Conservation (phyloP, 1,140 invertebrate genomes). For the Musca vetustissima region DNA sequence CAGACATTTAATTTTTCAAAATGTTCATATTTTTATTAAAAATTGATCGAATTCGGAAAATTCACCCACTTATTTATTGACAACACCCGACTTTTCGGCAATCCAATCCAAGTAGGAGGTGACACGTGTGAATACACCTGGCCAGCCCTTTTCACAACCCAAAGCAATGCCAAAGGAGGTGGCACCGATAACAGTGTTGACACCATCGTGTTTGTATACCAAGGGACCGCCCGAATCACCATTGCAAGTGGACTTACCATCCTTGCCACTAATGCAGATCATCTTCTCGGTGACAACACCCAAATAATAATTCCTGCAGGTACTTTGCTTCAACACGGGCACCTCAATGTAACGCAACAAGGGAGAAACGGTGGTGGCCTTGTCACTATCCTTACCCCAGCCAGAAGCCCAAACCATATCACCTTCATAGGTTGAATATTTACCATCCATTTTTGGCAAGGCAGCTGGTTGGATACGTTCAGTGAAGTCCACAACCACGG, state of each 20-base stretch:
- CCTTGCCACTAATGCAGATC: constrained; percentile 46
- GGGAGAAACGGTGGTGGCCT: constrained; percentile 28
- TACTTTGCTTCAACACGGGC: constrained; percentile 34
- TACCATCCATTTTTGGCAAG: constrained; percentile 42
- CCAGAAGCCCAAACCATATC: constrained; percentile 49
- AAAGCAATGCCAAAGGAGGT: constrained; percentile 59
- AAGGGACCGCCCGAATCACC: constrained; percentile 62
- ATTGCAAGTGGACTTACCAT: constrained; percentile 44
- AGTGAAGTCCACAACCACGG: constrained; percentile 41
- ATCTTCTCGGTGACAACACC: constrained; percentile 32
- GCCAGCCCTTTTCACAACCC: constrained; percentile 59
- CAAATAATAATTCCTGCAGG: constrained; percentile 33
- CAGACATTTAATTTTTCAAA: too few species aligned
- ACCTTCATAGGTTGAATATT: constrained; percentile 45
- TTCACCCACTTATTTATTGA: constrained; percentile 32
- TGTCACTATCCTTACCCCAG: constrained; percentile 55
- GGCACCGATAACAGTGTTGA: constrained; percentile 57
- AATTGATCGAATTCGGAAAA: too few species aligned
- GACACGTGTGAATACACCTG: constrained; percentile 60
- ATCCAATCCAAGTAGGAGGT: constrained; percentile 62
- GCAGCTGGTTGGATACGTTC: constrained; percentile 46
- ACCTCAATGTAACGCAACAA: constrained; percentile 40
- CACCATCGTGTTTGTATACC: constrained; percentile 50
- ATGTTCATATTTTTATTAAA: too few species aligned
- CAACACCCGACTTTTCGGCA: constrained; percentile 33